These are phyloP conservation scores for Altica lythri DNA, from an alignment of 2,888 invertebrate genomes.

Conservation along the genomic window DNA sequence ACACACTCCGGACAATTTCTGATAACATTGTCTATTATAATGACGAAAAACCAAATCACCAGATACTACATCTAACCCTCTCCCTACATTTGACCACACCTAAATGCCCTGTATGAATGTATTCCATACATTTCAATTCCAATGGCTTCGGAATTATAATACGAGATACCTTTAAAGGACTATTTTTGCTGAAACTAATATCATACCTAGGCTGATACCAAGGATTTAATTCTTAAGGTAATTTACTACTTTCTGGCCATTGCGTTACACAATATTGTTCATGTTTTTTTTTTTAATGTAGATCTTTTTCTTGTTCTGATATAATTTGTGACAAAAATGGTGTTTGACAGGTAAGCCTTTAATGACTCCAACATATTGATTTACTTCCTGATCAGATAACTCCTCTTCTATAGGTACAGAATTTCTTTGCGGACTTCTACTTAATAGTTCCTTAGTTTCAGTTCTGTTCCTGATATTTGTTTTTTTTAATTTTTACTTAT, in stretches of 20 bases:
- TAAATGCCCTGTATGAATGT: neutral
- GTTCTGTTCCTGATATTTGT: too few relatives aligned
- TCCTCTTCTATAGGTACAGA: too few relatives aligned
- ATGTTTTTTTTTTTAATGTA: constrained; percentile 1
- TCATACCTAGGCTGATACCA: constrained; percentile 12
- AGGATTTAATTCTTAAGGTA: constrained; percentile 5
- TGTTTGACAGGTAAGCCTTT: neutral
- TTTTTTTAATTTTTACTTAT: too few relatives aligned
- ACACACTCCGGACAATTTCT: too few relatives aligned
- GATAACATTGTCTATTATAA: too few relatives aligned
- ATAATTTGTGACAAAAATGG: constrained; percentile 16
- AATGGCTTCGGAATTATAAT: constrained; percentile 6
- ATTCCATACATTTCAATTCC: neutral
- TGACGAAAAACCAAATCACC: too few relatives aligned
- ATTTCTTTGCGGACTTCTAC: too few relatives aligned
- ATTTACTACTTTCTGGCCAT: constrained; percentile 7
- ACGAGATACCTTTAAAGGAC: neutral
- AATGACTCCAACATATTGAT: too few relatives aligned
- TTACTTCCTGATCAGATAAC: too few relatives aligned
- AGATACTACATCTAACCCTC: too few relatives aligned
- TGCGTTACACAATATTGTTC: neutral
- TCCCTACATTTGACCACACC: constrained; percentile 31
- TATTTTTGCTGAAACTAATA: constrained; percentile 1
- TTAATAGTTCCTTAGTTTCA: too few relatives aligned
- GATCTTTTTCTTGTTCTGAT: constrained; percentile 12